Percentiles rank a stretch among this genome's conserved stretches.
Conservation (phyloP, 2,797 vertebrate genomes). For the Malurus leucopterus region DNA sequence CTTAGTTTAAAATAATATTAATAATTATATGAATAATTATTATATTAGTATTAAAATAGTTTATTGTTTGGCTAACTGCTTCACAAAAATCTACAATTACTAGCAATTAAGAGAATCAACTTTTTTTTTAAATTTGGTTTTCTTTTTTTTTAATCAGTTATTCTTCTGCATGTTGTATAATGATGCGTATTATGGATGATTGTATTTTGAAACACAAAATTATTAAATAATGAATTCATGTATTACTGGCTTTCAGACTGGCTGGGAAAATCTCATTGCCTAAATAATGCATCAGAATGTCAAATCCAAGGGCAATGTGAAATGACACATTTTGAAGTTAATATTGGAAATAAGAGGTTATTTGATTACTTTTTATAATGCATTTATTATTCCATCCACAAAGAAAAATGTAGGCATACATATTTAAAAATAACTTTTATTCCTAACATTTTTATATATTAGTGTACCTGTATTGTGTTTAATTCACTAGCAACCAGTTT, state of each 20-base stretch:
- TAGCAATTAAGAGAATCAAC: background rate
- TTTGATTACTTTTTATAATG: background rate
- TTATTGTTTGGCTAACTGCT: background rate
- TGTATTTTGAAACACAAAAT: conserved; percentile 13
- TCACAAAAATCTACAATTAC: background rate
- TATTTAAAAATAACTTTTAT: background rate
- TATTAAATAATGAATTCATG: background rate
- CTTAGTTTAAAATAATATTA: background rate
- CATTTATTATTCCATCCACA: background rate
- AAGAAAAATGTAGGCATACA: background rate
- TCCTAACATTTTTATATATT: background rate
- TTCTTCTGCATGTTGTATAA: background rate
- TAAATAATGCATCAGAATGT: conserved; percentile 24
- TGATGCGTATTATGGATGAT: background rate
- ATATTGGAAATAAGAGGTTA: background rate
- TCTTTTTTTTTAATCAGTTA: background rate
- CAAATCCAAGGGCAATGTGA: background rate
- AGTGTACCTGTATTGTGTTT: background rate
- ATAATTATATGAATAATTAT: background rate
- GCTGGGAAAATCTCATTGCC: background rate
- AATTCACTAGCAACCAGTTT: background rate
- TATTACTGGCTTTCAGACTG: background rate
- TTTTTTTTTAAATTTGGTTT: background rate
- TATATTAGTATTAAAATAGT: background rate
- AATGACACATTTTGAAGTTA: background rate